These are phyloP conservation scores for Gorsachius goisagi DNA, from an alignment of 2,113 vertebrate species.

Conservation along the genomic window DNA sequence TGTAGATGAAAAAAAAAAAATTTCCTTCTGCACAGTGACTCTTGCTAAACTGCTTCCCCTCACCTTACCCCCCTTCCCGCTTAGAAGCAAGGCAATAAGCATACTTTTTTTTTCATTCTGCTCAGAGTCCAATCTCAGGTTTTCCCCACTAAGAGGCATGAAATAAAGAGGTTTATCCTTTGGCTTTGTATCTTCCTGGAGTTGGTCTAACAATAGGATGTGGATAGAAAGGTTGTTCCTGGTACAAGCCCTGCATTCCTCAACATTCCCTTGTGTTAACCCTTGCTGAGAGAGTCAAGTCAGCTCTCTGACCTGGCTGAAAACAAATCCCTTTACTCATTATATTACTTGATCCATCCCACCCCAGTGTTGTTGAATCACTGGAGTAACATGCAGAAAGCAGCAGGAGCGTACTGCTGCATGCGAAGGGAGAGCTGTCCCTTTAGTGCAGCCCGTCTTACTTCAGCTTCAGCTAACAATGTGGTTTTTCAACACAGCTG, in stretches of 20 bases:
- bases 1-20: neutral
- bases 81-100: neutral
- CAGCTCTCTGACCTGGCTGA: neutral
- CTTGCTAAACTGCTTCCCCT: neutral
- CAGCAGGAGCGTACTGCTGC: neutral
- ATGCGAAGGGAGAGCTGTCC: neutral
- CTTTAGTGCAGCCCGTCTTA: neutral
- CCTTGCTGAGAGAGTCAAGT: neutral
- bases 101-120: neutral
- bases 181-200: neutral
- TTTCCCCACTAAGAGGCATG: neutral
- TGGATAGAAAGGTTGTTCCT: neutral
- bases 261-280: neutral
- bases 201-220: neutral
- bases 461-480: neutral
- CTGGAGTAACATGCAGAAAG: neutral
- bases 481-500: neutral
- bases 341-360: neutral
- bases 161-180: constrained; percentile 20
- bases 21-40: neutral
- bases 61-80: neutral
- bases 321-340: neutral
- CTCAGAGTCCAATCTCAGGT: neutral
- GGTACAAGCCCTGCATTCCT: neutral
- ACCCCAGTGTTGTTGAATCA: neutral